These are phyloP conservation scores for Phycodurus eques DNA, from an alignment of 2,113 vertebrate species.

Conservation along the genomic window DNA sequence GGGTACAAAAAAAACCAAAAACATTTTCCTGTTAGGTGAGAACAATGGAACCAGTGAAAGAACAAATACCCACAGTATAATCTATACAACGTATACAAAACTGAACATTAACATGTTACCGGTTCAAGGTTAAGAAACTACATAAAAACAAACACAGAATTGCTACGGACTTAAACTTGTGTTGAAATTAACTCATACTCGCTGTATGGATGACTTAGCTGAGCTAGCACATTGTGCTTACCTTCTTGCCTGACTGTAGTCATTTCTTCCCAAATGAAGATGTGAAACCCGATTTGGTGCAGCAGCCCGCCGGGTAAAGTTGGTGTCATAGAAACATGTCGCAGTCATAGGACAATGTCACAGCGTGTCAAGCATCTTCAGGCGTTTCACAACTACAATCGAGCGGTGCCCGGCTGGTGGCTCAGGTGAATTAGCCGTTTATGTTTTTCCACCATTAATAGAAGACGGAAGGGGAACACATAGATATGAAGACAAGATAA, in stretches of 20 bases:
- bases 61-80: neutral
- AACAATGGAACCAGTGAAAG: neutral
- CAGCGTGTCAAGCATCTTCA: neutral
- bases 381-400: neutral
- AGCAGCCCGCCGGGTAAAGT: neutral
- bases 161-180: neutral
- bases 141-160: neutral
- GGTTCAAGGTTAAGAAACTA: neutral
- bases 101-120: neutral
- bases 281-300: neutral
- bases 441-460: no score
- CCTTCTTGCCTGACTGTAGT: conserved; percentile 53
- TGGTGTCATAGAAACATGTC: neutral
- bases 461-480: no score
- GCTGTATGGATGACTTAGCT: conserved; percentile 22
- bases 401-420: neutral
- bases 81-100: neutral
- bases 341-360: neutral
- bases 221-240: conserved; percentile 23
- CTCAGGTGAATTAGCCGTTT: neutral
- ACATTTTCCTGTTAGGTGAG: neutral
- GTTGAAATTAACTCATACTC: neutral
- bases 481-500: no score
- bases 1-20: neutral
- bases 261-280: conserved; percentile 36